A percentile compares a stretch with the other conserved stretches of the same genome.
phyloP scores from a whole-genome alignment of 1,140 invertebrate species.

The Bursaphelenchus mucronatus region DNA sequence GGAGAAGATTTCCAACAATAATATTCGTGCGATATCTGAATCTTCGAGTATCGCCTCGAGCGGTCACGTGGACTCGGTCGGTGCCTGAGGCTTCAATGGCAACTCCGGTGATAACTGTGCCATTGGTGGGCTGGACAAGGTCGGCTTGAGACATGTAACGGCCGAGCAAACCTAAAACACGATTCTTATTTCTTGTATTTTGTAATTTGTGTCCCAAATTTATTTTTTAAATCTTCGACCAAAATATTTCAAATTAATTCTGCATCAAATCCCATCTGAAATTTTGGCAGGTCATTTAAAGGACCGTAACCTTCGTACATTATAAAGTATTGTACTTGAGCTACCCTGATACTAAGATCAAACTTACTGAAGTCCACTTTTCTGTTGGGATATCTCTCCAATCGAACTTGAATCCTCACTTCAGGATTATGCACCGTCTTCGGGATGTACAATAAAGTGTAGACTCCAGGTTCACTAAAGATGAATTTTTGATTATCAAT shows the following conservation, averaged over 20 bases:
- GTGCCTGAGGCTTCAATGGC: slow-evolving; percentile 59
- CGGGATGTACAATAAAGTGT: slow-evolving; percentile 57
- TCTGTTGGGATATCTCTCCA: slow-evolving; percentile 58
- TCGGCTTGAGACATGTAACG: slow-evolving; percentile 56
- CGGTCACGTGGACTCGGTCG: slow-evolving; percentile 52
- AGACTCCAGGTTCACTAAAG: slow-evolving; percentile 60
- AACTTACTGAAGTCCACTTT: slow-evolving; percentile 55
- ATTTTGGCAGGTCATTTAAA: too few species aligned
- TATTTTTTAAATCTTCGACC: too few species aligned
- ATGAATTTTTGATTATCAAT: slow-evolving; percentile 61
- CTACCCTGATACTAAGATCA: slow-evolving; percentile 14
- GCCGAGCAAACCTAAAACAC: slow-evolving; percentile 52
- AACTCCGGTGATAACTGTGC: slow-evolving; percentile 58
- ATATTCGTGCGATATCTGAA: slow-evolving; percentile 59
- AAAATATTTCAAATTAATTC: too few species aligned
- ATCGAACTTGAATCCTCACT: slow-evolving; percentile 56
- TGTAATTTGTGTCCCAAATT: too few species aligned
- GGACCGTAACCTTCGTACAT: too few species aligned
- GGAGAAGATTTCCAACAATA: slow-evolving; percentile 56
- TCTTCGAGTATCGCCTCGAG: slow-evolving; percentile 55
- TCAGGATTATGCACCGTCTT: slow-evolving; percentile 54
- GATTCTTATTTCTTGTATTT: too few species aligned
- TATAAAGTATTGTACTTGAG: slow-evolving; percentile 22
- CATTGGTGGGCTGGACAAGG: slow-evolving; percentile 57
- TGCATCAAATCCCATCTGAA: too few species aligned